Evolutionary conservation across 2,113 vertebrate genomes (phyloP), one percentile per base, ranked within the genome.

Genomic region (Sphaerodactylus townsendi): DNA sequence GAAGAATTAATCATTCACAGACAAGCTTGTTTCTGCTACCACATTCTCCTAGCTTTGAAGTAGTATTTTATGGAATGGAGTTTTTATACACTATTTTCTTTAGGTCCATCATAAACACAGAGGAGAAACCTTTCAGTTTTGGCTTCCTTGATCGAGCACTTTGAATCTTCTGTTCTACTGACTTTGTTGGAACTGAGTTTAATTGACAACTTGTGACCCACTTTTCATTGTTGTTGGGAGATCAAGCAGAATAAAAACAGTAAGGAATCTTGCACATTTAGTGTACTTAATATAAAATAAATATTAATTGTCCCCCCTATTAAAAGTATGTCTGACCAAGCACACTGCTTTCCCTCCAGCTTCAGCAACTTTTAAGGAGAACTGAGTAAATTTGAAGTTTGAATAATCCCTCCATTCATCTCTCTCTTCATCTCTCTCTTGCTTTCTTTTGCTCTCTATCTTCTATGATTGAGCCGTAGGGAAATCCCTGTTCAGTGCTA

Each of bases 331-430:
- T 0, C 39, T 53, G 44, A 53, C n/a, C 23, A 53, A 28, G 46
- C 11, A 10, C 3, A 4, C 48, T 48, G 15, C 33, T 46, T 79
- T 78, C 70, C 80, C 70, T 73, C 30, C 74, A 73, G 46, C 53
- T 3, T 71, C 79, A n/a, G 23, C 30, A 86, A 9, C 35, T 85
- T 83, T 48, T 77, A 13, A 88, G 76, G 21, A 74, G 37, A 85
- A 91, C 85, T 78, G 7, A 28, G 48, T 87, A 30, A 41, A 48
- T 4, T 56, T n/a, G 80, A 91, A 77, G 71, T 70, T 62, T 82
- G 44, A 82, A 46, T 35, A 37, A 66, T 28, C 30, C 23, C 74
- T 59, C 44, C 14, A 7, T 56, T 70, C 28, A 14, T 17, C 2
- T 5, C 28, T 21, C 15, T 30, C 35, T 37, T 25, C 25, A 5